phyloP scores from a whole-genome alignment of 2,113 vertebrate species.

The Tautogolabrus adspersus region DNA sequence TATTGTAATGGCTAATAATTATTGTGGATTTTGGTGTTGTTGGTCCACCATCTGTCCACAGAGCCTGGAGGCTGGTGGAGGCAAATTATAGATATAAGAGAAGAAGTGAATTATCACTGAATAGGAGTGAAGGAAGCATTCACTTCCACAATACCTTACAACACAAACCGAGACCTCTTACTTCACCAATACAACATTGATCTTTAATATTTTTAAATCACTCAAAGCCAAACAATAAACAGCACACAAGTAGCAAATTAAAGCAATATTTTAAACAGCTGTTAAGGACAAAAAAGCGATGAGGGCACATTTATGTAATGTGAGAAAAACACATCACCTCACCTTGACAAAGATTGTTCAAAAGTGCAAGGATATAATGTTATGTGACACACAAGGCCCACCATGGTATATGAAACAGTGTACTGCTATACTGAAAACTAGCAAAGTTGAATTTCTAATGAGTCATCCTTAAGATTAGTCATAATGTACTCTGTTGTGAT shows the following conservation, averaged over 20 bases:
- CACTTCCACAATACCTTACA: not conserved
- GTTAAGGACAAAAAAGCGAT: not conserved
- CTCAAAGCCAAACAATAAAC: too few relatives aligned
- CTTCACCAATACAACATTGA: not conserved
- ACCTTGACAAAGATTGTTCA: not conserved
- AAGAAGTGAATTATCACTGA: conserved; percentile 24
- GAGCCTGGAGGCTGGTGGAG: conserved; percentile 38
- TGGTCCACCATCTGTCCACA: conserved; percentile 53
- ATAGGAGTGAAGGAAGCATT: conserved; percentile 12
- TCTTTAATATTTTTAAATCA: not conserved
- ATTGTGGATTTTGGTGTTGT: conserved; percentile 46
- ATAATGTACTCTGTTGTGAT: conserved; percentile 15
- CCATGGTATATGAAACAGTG: not conserved
- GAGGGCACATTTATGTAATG: too few relatives aligned
- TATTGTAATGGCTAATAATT: conserved; percentile 34
- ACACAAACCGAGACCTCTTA: not conserved
- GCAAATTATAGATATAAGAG: conserved; percentile 25
- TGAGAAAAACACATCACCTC: too few relatives aligned
- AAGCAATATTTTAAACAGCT: too few relatives aligned
- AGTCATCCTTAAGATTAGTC: conserved; percentile 21
- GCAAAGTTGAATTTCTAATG: conserved; percentile 6
- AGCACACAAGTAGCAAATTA: too few relatives aligned
- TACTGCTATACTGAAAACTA: not conserved
- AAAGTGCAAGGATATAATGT: not conserved
- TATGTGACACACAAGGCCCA: not conserved